Conservation (phyloP, 1,140 invertebrate genomes). For the Scaptomyza hsui region DNA sequence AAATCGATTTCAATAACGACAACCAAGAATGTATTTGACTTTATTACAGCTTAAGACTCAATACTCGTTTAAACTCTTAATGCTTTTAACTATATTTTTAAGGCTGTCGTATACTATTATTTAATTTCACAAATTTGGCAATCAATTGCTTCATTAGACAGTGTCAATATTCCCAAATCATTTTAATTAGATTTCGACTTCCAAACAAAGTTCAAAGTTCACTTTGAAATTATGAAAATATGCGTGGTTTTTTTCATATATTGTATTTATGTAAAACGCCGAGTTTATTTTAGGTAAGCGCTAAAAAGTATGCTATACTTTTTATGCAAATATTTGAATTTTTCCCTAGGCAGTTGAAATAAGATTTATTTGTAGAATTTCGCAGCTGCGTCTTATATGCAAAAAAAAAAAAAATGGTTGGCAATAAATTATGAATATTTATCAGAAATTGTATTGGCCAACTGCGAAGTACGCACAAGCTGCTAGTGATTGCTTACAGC, state of each 20-base stretch:
- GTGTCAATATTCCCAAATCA: not conserved
- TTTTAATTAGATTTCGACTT: not conserved
- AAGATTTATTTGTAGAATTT: not conserved
- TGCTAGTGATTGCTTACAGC: conserved; percentile 42
- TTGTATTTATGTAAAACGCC: not conserved
- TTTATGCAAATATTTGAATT: not conserved
- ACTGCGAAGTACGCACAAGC: conserved; percentile 2
- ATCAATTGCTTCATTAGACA: not conserved
- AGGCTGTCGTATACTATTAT: too few species aligned
- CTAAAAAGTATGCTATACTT: conserved; percentile 22
- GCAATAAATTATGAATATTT: conserved; percentile 50
- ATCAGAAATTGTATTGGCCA: conserved; percentile 27
- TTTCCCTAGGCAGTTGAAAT: not conserved
- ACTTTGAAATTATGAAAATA: not conserved
- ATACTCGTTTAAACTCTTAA: too few species aligned
- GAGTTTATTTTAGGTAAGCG: not conserved
- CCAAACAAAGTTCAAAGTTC: not conserved
- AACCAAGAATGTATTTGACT: not conserved
- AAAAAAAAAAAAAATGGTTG: conserved; percentile 18
- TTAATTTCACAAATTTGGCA: too few species aligned
- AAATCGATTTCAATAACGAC: not conserved
- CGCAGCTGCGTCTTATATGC: conserved; percentile 8
- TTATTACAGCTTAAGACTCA: too few species aligned
- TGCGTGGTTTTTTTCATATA: not conserved
- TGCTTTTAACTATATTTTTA: too few species aligned